Percentiles rank a stretch among this genome's conserved stretches.
phyloP scores from a whole-genome alignment of 2,113 vertebrate species.

The Trichechus manatus region DNA sequence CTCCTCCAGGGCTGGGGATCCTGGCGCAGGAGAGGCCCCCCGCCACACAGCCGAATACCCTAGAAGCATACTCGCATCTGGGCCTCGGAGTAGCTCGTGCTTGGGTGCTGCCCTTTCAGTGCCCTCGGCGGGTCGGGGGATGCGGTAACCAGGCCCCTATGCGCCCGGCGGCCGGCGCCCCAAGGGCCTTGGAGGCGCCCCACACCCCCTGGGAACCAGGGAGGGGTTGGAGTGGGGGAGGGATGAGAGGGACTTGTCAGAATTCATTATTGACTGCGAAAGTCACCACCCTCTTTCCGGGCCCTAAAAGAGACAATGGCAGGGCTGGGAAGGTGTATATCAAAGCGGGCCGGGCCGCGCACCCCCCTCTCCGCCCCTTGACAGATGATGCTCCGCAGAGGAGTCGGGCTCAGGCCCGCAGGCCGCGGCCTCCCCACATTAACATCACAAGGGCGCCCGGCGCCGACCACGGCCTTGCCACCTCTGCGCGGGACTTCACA shows the following conservation, averaged over 20 bases:
- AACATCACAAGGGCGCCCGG: constrained; percentile 86
- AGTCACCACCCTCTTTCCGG: constrained; percentile 70
- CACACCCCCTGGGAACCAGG: constrained; percentile 80
- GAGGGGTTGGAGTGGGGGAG: constrained; percentile 43
- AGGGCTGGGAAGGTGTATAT: constrained; percentile 82
- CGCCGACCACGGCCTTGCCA: constrained; percentile 75
- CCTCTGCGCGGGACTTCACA: constrained; percentile 79
- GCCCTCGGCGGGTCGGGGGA: neutral
- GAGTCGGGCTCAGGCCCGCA: constrained; percentile 48
- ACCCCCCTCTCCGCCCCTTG: constrained; percentile 52
- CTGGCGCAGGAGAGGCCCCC: neutral
- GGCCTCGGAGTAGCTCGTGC: neutral
- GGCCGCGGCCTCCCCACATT: constrained; percentile 78
- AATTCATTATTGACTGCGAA: constrained; percentile 85
- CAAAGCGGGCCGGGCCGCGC: constrained; percentile 77
- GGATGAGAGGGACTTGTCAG: constrained; percentile 74
- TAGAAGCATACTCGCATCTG: neutral
- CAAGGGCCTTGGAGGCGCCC: constrained; percentile 58
- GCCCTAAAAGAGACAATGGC: constrained; percentile 73
- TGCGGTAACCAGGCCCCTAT: neutral
- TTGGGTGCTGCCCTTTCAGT: neutral
- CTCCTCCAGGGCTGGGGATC: neutral
- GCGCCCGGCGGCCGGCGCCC: neutral
- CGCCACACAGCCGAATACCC: neutral
- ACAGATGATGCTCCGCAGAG: constrained; percentile 78